These are phyloP conservation scores for Datnioides undecimradiatus DNA, from an alignment of 2,113 vertebrate genomes.

Conservation along the genomic window DNA sequence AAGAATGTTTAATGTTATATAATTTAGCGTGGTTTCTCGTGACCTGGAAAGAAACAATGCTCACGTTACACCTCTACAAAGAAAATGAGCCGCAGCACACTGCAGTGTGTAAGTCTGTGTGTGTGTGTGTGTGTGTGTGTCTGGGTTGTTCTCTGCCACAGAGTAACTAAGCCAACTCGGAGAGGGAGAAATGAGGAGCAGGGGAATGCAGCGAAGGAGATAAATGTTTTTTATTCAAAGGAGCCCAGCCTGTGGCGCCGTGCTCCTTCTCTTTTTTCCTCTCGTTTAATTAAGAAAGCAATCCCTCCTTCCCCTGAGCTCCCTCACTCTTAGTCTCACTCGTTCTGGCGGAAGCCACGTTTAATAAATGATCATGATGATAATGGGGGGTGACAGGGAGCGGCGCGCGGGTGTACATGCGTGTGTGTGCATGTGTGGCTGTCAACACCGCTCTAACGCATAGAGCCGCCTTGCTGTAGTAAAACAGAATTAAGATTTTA, in stretches of 20 bases:
- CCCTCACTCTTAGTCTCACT: slow-evolving; percentile 59
- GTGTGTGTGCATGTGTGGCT: slow-evolving; percentile 31
- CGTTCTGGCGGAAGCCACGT: slow-evolving; percentile 66
- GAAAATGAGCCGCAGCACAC: slow-evolving; percentile 46
- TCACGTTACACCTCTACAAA: slow-evolving; percentile 49
- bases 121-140: background rate
- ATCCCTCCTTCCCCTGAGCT: slow-evolving; percentile 78
- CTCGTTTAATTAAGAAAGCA: slow-evolving; percentile 83
- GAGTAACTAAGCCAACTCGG: slow-evolving; percentile 61
- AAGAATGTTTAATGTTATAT: slow-evolving; percentile 48
- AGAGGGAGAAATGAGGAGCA: slow-evolving; percentile 58
- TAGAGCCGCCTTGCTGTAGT: slow-evolving; percentile 6
- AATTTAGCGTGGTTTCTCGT: slow-evolving; percentile 46
- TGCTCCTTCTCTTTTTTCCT: slow-evolving; percentile 62
- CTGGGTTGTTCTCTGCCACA: slow-evolving; percentile 42
- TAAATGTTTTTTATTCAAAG: slow-evolving; percentile 80
- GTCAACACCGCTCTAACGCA: slow-evolving; percentile 48
- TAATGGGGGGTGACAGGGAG: slow-evolving; percentile 69
- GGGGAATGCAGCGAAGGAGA: slow-evolving; percentile 75
- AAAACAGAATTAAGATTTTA: slow-evolving; percentile 38
- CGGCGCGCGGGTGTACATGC: slow-evolving; percentile 29
- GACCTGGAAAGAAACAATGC: slow-evolving; percentile 54
- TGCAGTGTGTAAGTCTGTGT: slow-evolving; percentile 5
- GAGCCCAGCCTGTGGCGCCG: slow-evolving; percentile 69
- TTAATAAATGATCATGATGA: slow-evolving; percentile 82